These are phyloP conservation scores for Gallirallus australis DNA, from an alignment of 2,797 vertebrate genomes.

Conservation along the genomic window DNA sequence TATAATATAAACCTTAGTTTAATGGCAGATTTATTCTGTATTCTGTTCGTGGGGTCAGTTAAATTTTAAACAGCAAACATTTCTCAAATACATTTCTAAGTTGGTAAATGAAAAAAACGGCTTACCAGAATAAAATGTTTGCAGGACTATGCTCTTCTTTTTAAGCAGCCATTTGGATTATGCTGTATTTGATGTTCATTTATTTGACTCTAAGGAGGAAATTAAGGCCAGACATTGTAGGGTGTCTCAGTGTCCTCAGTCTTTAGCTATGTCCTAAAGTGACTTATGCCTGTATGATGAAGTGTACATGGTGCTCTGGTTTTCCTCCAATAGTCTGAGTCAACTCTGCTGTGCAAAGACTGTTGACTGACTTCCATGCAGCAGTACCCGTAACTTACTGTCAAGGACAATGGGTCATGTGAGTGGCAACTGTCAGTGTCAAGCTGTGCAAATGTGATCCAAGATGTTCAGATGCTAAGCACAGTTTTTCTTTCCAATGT, in stretches of 20 bases:
- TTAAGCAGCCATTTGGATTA: background rate
- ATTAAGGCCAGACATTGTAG: background rate
- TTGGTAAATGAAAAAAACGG: background rate
- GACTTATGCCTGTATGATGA: background rate
- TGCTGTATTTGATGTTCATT: background rate
- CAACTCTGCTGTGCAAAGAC: background rate
- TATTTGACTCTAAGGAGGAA: background rate
- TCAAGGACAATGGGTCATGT: background rate
- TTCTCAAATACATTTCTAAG: background rate
- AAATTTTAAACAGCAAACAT: background rate
- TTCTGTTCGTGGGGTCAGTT: background rate
- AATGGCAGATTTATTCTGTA: background rate
- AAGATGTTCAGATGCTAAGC: background rate
- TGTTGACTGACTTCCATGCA: background rate
- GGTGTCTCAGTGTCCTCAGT: background rate
- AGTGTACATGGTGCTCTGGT: background rate
- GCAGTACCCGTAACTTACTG: background rate
- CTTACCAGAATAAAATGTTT: background rate
- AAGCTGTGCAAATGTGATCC: background rate
- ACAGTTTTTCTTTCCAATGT: accelerated
- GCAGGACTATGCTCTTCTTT: background rate
- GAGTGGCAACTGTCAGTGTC: background rate
- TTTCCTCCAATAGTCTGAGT: background rate
- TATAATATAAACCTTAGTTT: background rate
- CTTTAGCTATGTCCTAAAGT: background rate